These are phyloP conservation scores for Thunnus albacares DNA, from an alignment of 2,797 vertebrate species.

Conservation along the genomic window DNA sequence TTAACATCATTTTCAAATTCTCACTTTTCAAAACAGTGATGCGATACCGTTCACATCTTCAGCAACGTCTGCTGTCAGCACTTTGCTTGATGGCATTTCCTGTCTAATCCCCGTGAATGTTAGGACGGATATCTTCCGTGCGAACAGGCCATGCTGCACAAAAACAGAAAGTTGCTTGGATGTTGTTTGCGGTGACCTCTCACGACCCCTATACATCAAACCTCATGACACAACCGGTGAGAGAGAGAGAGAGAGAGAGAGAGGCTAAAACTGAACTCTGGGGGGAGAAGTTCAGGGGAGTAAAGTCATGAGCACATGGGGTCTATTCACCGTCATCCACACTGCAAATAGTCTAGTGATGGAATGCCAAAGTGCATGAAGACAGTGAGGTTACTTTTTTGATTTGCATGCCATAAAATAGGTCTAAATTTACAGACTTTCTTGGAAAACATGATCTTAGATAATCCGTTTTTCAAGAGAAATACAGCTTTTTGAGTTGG, in stretches of 20 bases:
- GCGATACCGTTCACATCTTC: neutral
- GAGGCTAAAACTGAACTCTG: constrained; percentile 59
- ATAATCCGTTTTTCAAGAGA: neutral
- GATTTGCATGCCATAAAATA: neutral
- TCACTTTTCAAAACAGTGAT: neutral
- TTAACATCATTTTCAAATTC: neutral
- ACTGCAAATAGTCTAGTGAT: neutral
- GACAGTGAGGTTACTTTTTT: neutral
- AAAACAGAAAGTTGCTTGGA: constrained; percentile 72
- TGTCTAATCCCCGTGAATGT: constrained; percentile 10
- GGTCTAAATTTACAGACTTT: neutral
- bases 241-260: constrained; percentile 33
- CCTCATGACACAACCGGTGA: constrained; percentile 71
- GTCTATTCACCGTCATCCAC: constrained; percentile 4
- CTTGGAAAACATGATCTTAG: neutral
- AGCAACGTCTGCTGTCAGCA: neutral
- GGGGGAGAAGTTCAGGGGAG: constrained; percentile 54
- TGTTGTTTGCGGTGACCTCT: constrained; percentile 71
- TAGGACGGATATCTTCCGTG: neutral
- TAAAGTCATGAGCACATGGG: constrained; percentile 53
- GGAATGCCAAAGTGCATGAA: neutral
- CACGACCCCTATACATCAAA: constrained; percentile 80
- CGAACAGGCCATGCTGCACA: constrained; percentile 41
- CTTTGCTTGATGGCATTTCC: neutral
- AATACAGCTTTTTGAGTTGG: neutral